phyloP scores from a whole-genome alignment of 2,888 invertebrate genomes.

The Oscheius sp. region DNA sequence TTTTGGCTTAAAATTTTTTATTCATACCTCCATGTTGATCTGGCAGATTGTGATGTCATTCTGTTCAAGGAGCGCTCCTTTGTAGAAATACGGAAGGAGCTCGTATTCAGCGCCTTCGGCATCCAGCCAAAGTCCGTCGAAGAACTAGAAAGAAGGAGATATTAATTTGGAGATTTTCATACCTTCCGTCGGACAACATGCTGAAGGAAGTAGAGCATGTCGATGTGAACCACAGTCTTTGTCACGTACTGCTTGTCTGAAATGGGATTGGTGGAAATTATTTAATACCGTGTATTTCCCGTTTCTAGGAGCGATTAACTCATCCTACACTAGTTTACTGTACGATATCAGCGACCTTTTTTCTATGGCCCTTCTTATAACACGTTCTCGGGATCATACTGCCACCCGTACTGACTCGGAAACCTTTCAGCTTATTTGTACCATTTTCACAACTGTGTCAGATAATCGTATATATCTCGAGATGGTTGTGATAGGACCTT shows the following conservation, averaged over 20 bases:
- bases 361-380: too few species aligned
- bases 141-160: not conserved
- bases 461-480: too few species aligned
- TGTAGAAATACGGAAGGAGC: not conserved
- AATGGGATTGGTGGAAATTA: not conserved
- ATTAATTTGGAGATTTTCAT: not conserved
- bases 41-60: conserved; percentile 5
- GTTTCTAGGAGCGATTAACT: too few species aligned
- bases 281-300: not conserved
- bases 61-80: not conserved
- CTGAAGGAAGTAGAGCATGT: conserved; percentile 20
- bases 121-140: conserved; percentile 3
- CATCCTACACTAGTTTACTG: too few species aligned
- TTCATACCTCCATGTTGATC: conserved; percentile 2
- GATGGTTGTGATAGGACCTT: too few species aligned
- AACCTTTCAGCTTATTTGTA: too few species aligned
- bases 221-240: conserved; percentile 25
- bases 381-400: too few species aligned
- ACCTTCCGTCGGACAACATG: conserved; percentile 2
- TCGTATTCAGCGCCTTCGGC: conserved; percentile 12
- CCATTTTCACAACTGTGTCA: too few species aligned
- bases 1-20: too few species aligned
- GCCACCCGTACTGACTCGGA: too few species aligned
- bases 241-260: not conserved
- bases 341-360: too few species aligned